Evolutionary conservation across 2,797 vertebrate species (phyloP).

Genomic region (Aldrovandia affinis): DNA sequence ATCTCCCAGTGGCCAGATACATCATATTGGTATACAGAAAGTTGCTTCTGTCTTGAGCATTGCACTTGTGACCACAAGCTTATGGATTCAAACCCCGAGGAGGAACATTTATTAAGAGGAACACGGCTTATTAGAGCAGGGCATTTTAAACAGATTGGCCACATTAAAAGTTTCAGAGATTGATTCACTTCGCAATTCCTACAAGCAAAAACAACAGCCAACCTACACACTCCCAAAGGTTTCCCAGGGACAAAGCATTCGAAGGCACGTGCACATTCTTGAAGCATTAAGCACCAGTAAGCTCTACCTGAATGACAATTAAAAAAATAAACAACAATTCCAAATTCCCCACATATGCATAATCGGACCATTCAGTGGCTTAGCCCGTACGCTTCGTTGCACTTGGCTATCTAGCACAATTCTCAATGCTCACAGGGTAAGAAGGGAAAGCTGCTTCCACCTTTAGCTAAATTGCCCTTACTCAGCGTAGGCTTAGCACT

Average conservation of each 20-base stretch:
- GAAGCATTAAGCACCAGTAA: neutral
- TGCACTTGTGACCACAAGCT: neutral
- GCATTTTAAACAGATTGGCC: neutral
- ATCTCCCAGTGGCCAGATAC: neutral
- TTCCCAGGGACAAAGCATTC: neutral
- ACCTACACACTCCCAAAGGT: neutral
- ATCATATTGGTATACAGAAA: neutral
- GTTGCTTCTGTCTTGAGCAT: neutral
- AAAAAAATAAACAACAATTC: neutral
- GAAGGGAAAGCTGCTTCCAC: conserved; percentile 40
- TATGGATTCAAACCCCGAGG: neutral
- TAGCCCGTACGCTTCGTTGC: neutral
- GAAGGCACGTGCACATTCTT: neutral
- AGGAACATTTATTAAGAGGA: no score
- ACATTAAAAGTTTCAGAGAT: neutral
- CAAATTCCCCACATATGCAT: neutral
- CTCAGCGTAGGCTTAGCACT: conserved; percentile 17
- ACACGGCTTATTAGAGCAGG: no score
- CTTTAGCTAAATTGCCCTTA: conserved; percentile 31
- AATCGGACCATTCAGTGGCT: neutral
- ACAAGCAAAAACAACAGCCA: neutral
- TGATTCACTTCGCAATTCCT: neutral
- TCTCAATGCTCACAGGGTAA: neutral
- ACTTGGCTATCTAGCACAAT: neutral
- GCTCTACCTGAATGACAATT: neutral